Evolutionary conservation across 2,888 invertebrate genomes (phyloP), one percentile per base, ranked within the genome.

Genomic region (Salticus scenicus): DNA sequence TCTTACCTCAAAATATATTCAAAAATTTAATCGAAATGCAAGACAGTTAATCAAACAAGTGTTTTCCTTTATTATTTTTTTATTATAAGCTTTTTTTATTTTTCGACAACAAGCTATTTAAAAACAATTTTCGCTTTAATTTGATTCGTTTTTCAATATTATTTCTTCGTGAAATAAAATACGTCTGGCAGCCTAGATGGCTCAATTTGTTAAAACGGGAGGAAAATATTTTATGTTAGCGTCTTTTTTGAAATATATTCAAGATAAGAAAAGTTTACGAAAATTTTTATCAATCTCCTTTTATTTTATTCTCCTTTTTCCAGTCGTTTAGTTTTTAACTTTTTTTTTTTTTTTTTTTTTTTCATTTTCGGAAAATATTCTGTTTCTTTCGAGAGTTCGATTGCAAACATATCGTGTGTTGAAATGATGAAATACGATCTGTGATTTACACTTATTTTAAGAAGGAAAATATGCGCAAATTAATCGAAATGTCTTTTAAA

Each of bases 121-220:
- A 57, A 57, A 57, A 57, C 57, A 57, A 57, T 57, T 57, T 57
- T 57, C 57, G 24, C 57, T 57, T 57, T 57, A 57, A 57, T 57
- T 57, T 57, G 24, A 24, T 24, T 57, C 57, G 57, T 57, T 57
- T 57, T 57, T 57, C 57, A 57, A 57, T 57, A 57, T 57, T 57
- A 57, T 57, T 24, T 24, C 24, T 24, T 24, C 57, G 24, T 57
- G 57, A 57, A 57, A 57, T 57, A 57, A 57, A 57, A 57, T 57
- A 57, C 57, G 57, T 20, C 47, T 57, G 57, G 57, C 24, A 57
- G 57, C 24, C 14, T 24, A 12, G 57, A 57, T 57, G 12, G 57
- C 57, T 57, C 57, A 57, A 57, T 57, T 57, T 57, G 24, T 57
- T 57, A 57, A 57, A n/a, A 24, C 20, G 24, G 24, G 57, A 57